Conservation (phyloP, 1,140 invertebrate species). For the Calephelis nemesis region DNA sequence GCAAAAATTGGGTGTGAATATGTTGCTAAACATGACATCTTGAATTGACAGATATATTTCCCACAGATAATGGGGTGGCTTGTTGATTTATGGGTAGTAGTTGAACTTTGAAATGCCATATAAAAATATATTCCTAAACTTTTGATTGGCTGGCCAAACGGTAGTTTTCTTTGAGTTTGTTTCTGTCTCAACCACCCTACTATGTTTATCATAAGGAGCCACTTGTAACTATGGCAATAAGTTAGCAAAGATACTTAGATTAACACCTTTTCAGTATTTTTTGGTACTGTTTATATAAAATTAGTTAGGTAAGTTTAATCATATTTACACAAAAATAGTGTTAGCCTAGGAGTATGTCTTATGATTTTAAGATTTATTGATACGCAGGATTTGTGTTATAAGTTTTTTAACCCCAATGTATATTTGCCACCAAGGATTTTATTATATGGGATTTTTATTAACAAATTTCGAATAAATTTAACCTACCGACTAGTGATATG, state of each 20-base stretch:
- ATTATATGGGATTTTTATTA: neutral
- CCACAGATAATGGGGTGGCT: conserved; percentile 21
- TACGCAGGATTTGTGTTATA: conserved; percentile 1
- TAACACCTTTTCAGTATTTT: conserved; percentile 74
- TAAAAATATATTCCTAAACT: neutral
- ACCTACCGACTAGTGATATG: neutral
- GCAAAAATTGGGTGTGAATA: conserved; percentile 32
- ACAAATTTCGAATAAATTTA: conserved; percentile 9
- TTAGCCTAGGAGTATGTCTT: conserved; percentile 60
- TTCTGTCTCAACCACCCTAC: conserved; percentile 11
- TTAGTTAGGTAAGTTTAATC: conserved; percentile 63
- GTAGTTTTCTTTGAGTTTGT: conserved; percentile 1
- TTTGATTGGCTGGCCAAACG: neutral
- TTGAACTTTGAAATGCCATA: neutral
- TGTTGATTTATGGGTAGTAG: neutral
- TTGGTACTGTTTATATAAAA: conserved; percentile 61
- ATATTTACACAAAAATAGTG: conserved; percentile 69
- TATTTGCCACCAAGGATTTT: neutral
- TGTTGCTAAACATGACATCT: conserved; percentile 40
- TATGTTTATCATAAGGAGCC: conserved; percentile 36
- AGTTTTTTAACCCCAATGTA: conserved; percentile 5
- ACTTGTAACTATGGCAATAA: conserved; percentile 68
- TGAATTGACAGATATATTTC: conserved; percentile 39
- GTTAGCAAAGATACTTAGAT: conserved; percentile 64
- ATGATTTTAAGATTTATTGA: conserved; percentile 11